Base-by-base conservation (phyloP, 2,888 invertebrate species). In the Archips crataeganus region DNA sequence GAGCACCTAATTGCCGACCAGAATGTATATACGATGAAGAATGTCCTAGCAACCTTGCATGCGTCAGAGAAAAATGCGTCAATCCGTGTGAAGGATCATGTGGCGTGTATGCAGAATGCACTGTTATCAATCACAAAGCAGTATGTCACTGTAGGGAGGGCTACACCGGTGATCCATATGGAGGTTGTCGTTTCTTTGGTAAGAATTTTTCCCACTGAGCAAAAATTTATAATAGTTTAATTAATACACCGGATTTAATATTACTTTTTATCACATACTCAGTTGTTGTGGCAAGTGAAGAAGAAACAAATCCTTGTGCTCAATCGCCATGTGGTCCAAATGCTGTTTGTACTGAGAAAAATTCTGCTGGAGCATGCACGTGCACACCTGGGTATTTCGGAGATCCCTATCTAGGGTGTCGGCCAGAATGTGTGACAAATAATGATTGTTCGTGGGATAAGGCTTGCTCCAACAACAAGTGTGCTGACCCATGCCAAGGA, bases 311-410 rank as follows among this genome's bases (percentile, higher is more conserved):
- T 83, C 98, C 98, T 15, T 98, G 98, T 86, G 97, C 97, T 87
- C 98, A 97, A 49, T 97, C 97, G 47, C 98, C 98, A 2, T 98
- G 98, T 85, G 98, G 98, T 45, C 96, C 97, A 11, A 98, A 98
- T 87, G 96, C 98, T 11, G 83, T 97, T 74, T 98, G 98, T 84
- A 97, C 96, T 84, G 98, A 97, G 89, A 95, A 96, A 79, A 97
- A 97, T 86, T 97, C 97, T 47, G 98, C 97, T 23, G 98, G 98
- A 66, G 97, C 98, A 23, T 98, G 98, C 85, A 95, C 96, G 13
- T 98, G 98, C 85, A 89, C 97, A 71, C 96, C 97, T 11, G 97
- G 97, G 85, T 98, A 98, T 87, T 97, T 96, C 79, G 98, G 98
- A 51, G 98, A 98, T 91, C 98, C 98, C 0, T 98, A 98, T 84